Conservation (phyloP, 2,113 vertebrate genomes). For the Equus quagga region DNA sequence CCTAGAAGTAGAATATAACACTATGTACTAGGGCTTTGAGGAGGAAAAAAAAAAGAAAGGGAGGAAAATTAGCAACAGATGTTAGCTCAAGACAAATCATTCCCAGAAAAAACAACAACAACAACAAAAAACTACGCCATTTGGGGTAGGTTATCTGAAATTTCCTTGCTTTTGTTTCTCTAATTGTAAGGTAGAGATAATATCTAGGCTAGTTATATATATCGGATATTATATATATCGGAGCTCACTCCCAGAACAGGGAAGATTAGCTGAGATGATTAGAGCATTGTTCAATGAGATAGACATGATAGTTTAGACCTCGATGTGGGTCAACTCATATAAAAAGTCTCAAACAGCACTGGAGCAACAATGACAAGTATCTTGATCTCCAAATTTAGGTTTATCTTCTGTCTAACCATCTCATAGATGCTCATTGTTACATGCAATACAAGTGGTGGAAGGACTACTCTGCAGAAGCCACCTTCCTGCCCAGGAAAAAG, state of each 20-base stretch:
- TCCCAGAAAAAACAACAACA: too few relatives aligned
- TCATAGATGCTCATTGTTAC: not conserved
- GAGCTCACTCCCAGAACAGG: not conserved
- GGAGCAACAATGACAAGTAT: not conserved
- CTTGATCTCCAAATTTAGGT: not conserved
- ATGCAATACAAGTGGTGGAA: not conserved
- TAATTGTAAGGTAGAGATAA: not conserved
- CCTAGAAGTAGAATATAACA: too few relatives aligned
- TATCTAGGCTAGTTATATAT: not conserved
- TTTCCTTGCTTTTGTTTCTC: constrained; percentile 1
- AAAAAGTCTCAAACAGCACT: not conserved
- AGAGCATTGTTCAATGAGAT: not conserved
- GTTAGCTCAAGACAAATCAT: too few relatives aligned
- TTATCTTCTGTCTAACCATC: not conserved
- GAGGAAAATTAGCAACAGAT: too few relatives aligned
- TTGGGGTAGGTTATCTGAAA: not conserved
- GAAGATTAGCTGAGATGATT: not conserved
- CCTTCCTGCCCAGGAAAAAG: not conserved
- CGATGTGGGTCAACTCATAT: not conserved
- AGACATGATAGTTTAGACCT: not conserved
- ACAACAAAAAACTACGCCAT: not conserved
- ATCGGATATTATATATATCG: not conserved
- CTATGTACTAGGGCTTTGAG: too few relatives aligned
- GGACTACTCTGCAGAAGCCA: not conserved
- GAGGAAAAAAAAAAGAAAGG: too few relatives aligned